Percentiles rank a stretch among this genome's conserved stretches.
phyloP scores from a whole-genome alignment of 2,113 vertebrate species.

The Podilymbus podiceps region DNA sequence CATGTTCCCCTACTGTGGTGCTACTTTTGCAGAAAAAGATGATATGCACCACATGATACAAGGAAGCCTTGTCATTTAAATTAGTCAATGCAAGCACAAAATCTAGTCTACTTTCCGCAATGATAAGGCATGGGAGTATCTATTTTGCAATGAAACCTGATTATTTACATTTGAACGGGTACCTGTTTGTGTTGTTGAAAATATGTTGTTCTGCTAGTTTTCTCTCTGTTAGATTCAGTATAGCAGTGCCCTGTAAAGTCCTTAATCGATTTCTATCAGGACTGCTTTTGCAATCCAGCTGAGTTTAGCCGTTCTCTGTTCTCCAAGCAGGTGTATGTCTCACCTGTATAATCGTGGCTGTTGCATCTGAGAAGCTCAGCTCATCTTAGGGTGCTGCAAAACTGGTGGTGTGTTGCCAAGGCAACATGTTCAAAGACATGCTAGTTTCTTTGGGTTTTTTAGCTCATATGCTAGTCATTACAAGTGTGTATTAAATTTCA shows the following conservation, averaged over 20 bases:
- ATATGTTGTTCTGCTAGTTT: not conserved
- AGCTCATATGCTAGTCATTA: conserved; percentile 57
- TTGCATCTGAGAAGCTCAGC: not conserved
- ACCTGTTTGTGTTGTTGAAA: not conserved
- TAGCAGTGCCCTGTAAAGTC: not conserved
- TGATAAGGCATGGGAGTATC: not conserved
- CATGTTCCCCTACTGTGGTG: not conserved
- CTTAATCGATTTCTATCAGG: not conserved
- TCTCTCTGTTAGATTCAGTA: not conserved
- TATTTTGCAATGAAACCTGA: not conserved
- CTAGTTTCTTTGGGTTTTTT: not conserved
- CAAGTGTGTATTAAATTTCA: conserved; percentile 60
- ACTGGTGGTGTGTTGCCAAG: conserved; percentile 17
- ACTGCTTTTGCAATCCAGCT: not conserved
- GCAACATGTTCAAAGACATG: not conserved
- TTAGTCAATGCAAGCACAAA: not conserved
- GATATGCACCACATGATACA: not conserved
- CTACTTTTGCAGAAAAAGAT: not conserved
- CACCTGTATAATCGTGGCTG: not conserved
- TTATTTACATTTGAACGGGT: not conserved
- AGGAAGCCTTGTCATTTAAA: not conserved
- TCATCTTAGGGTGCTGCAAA: not conserved
- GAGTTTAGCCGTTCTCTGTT: not conserved
- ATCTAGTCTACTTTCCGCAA: not conserved
- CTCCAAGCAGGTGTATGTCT: not conserved